Evolutionary conservation across 2,113 vertebrate species (phyloP), one percentile per base, ranked within the genome.

Genomic region (Oplegnathus fasciatus): DNA sequence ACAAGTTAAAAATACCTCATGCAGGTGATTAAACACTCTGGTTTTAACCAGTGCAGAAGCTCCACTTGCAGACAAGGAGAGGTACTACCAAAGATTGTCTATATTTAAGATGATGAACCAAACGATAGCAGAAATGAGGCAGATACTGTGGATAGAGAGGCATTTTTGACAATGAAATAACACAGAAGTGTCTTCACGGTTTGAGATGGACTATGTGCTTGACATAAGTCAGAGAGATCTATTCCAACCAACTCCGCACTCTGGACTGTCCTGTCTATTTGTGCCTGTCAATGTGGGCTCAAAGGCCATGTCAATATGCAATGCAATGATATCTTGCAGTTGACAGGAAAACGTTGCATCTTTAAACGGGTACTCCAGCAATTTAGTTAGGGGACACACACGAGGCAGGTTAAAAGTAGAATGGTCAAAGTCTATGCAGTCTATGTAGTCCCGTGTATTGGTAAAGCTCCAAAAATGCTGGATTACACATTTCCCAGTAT

Each of bases 231-330:
- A 58, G 5, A 32, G 15, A 54, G 9, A 44, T 18, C 13, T 58
- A 14, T 70, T 65, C 28, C 2, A 40, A n/a, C 17, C 10, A 24
- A 5, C 46, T 64, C n/a, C 42, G 57, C n/a, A 72, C 58, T 54
- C 32, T 81, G 78, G 48, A 32, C 60, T 32, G 2, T 42, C 1
- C 32, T 61, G 30, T 32, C n/a, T n/a, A 44, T 73, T 7, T 46
- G n/a, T n/a, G 7, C 5, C 0, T 58, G 13, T 32, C 26, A 46
- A 32, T n/a, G 15, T 68, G 26, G 20, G 26, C 48, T 72, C 78
- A 80, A 80, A 80, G 68, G 68, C 32, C 69, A 65, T 20, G 37
- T 32, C 37, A 73, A 22, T 57, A 64, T 62, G 30, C 42, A 18
- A 61, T 72, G n/a, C n/a, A n/a, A n/a, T 32, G n/a, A 78, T 46